Evolutionary conservation across 2,113 vertebrate species (phyloP).

Genomic region (Grus americana): DNA sequence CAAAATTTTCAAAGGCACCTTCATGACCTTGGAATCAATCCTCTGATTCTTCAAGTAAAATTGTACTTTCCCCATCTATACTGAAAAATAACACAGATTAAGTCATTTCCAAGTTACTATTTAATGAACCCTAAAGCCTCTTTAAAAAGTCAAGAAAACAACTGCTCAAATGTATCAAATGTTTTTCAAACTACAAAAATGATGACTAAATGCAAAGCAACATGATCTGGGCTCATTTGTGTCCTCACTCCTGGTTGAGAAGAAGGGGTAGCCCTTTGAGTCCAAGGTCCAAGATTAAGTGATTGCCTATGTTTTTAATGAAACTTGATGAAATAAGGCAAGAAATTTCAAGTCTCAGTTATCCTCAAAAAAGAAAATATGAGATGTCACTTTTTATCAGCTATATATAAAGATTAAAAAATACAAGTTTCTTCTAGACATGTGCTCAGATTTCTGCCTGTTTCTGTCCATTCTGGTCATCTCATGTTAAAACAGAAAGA

Average conservation of each 20-base stretch:
- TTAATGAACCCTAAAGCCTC: not conserved
- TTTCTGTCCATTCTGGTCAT: not conserved
- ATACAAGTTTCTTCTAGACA: not conserved
- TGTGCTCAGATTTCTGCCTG: not conserved
- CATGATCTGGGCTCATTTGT: accelerated
- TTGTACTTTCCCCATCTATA: not conserved
- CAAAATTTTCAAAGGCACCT: not conserved
- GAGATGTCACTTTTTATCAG: not conserved
- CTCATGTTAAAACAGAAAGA: not conserved
- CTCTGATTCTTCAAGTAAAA: not conserved
- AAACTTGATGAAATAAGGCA: not conserved
- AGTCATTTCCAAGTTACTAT: not conserved
- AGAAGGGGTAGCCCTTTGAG: too few species aligned
- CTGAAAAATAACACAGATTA: not conserved
- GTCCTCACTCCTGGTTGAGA: not conserved
- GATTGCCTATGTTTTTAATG: not conserved
- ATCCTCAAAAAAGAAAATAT: not conserved
- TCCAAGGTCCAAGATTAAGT: not conserved
- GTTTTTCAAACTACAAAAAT: not conserved
- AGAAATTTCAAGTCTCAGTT: not conserved
- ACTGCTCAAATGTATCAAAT: not conserved
- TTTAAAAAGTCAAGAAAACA: not conserved
- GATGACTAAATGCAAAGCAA: not conserved
- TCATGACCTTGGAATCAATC: not conserved
- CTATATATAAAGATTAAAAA: not conserved